Evolutionary conservation across 2,888 invertebrate species (phyloP), one percentile per base, ranked within the genome.

Genomic region (Rhimphoctona megacephalus): DNA sequence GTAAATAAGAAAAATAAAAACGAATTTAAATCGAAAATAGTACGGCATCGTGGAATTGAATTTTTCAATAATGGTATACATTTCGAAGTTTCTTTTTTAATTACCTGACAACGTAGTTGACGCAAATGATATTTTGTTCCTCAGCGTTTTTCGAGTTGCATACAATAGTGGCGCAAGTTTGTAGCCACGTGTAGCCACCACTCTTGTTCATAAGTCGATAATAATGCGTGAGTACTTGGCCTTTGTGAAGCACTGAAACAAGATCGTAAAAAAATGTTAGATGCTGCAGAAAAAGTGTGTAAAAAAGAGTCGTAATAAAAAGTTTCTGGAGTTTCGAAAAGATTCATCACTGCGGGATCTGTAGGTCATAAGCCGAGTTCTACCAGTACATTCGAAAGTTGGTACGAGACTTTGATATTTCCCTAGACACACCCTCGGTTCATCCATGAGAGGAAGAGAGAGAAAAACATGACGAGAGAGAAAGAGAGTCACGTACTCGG

Each of bases 41-140:
- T 22, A 0, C 25, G 11, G n/a, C 9, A 11, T 11, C 11, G 11
- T 39, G 57, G 11, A 74, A 14, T 11, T 2, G 43, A 30, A 36
- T 33, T 30, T 8, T 33, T 4, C 1, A 9, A 33, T 14, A 14
- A 43, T 14, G 11, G 2, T 2, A 43, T 14, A 43, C 9, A 11
- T 14, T 43, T 43, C 43, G 11, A 43, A 43, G 43, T 33, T 49
- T 1, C 2, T 4, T 25, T 19, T n/a, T 11, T 14, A 19, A 85
- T 95, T 95, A 98, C 98, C 98, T 99, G 92, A 99, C 97, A 88
- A 99, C 98, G 95, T 99, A 99, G 95, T 99, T 99, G 92, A 99
- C 98, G 94, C 99, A 99, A 89, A 99, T 98, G 91, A 99, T 98
- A 93, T 98, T 99, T 95, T 99, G 99, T 94, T 99, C 99, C 88